phyloP scores from a whole-genome alignment of 2,113 vertebrate species.

The Rhegmatorhina hoffmannsi region DNA sequence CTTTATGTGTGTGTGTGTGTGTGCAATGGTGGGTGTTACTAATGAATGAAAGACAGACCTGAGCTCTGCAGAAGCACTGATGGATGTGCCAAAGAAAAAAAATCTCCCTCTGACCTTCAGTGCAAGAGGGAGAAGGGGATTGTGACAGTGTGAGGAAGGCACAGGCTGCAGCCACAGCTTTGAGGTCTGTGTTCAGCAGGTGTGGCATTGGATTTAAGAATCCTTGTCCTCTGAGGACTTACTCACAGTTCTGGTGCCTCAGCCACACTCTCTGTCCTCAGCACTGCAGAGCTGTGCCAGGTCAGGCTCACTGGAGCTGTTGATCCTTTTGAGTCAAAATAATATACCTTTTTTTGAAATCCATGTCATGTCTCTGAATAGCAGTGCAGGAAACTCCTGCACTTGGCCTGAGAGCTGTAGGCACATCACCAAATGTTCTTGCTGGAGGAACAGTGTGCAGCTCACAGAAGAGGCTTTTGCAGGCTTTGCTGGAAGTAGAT shows the following conservation, averaged over 20 bases:
- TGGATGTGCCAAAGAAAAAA: neutral
- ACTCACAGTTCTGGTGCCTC: neutral
- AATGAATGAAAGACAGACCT: neutral
- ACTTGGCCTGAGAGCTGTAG: neutral
- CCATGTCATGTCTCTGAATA: neutral
- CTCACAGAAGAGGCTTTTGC: neutral
- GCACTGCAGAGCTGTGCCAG: neutral
- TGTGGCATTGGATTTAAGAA: neutral
- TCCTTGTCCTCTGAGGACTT: neutral
- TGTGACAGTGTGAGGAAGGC: neutral
- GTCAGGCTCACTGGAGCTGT: neutral
- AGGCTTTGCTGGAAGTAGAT: slow-evolving; percentile 6
- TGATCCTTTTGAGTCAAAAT: neutral
- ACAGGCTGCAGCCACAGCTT: neutral
- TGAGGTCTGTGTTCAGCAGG: neutral
- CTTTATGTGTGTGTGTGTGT: neutral
- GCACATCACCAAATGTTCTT: neutral
- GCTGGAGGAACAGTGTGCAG: neutral
- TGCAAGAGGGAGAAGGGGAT: neutral
- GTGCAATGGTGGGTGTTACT: neutral
- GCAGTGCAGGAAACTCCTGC: neutral
- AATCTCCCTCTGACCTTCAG: neutral
- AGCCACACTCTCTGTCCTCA: neutral
- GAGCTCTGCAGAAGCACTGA: neutral
- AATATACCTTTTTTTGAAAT: neutral